A percentile compares a stretch with the other conserved stretches of the same genome.
Conservation (phyloP, 2,113 vertebrate species). For the Prochilodus magdalenae region DNA sequence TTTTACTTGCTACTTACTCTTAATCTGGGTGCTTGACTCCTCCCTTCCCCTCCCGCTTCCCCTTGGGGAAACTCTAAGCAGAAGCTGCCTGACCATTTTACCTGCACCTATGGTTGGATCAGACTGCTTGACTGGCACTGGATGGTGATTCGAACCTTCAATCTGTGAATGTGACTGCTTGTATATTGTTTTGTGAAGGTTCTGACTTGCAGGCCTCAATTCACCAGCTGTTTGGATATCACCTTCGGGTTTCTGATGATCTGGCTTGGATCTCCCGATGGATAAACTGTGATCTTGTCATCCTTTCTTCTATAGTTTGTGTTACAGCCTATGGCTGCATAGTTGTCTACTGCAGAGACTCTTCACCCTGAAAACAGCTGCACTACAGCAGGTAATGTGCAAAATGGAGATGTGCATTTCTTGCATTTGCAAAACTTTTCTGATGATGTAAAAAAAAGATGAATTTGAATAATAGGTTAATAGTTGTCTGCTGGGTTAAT, state of each 20-base stretch:
- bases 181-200: slow-evolving; percentile 25
- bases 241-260: slow-evolving; percentile 38
- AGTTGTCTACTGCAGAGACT: slow-evolving; percentile 49
- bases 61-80: slow-evolving; percentile 57
- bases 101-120: slow-evolving; percentile 58
- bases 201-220: slow-evolving; percentile 11
- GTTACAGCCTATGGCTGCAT: slow-evolving; percentile 54
- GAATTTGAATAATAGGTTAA: too few species aligned
- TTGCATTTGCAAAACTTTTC: background rate
- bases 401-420: background rate
- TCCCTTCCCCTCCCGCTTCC: slow-evolving; percentile 66
- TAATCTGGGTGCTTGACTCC: slow-evolving; percentile 77
- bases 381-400: slow-evolving; percentile 56
- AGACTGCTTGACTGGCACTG: slow-evolving; percentile 45
- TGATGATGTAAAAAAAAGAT: too few species aligned
- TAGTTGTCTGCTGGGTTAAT: too few species aligned
- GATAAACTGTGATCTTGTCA: slow-evolving; percentile 61
- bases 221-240: slow-evolving; percentile 15
- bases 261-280: slow-evolving; percentile 61
- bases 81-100: slow-evolving; percentile 63
- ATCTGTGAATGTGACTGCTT: slow-evolving; percentile 18
- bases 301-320: slow-evolving; percentile 35
- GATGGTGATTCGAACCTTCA: slow-evolving; percentile 43
- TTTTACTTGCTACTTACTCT: slow-evolving; percentile 55
- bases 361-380: slow-evolving; percentile 45